These are phyloP conservation scores for Hoplodrina ambigua DNA, from an alignment of 2,888 invertebrate genomes.

Conservation along the genomic window DNA sequence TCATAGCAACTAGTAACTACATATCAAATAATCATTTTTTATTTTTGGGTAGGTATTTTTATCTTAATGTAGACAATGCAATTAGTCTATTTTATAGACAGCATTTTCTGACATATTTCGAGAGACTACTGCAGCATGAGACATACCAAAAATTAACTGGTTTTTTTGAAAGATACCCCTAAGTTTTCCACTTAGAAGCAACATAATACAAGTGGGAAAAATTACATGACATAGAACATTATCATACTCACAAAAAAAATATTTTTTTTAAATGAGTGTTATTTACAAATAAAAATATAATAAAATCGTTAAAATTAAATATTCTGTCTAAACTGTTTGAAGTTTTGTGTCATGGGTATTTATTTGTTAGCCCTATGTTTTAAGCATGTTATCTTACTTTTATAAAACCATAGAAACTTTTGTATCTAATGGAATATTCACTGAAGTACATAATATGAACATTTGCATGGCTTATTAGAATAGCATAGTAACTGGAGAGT, in stretches of 20 bases:
- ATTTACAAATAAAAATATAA: background rate
- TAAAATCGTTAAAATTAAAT: background rate
- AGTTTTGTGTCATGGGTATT: background rate
- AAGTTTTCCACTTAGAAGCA: too few relatives aligned
- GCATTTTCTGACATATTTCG: background rate
- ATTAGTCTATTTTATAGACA: background rate
- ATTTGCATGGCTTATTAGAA: constrained; percentile 57
- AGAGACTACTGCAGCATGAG: background rate
- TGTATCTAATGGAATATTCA: constrained; percentile 9
- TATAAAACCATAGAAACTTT: background rate
- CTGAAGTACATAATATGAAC: background rate
- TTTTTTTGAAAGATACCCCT: too few relatives aligned
- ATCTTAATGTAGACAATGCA: background rate
- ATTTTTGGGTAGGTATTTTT: too few relatives aligned
- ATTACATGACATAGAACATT: too few relatives aligned
- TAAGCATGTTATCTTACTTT: background rate
- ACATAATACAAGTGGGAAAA: too few relatives aligned
- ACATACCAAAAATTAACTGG: background rate
- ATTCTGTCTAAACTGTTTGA: too few relatives aligned
- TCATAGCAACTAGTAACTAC: background rate
- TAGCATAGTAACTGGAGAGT: constrained; percentile 77
- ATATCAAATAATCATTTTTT: background rate
- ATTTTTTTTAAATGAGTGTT: background rate
- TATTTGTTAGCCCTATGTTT: background rate
- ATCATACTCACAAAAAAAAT: background rate